phyloP scores from a whole-genome alignment of 2,797 vertebrate genomes.

The Sebastes steindachneri region DNA sequence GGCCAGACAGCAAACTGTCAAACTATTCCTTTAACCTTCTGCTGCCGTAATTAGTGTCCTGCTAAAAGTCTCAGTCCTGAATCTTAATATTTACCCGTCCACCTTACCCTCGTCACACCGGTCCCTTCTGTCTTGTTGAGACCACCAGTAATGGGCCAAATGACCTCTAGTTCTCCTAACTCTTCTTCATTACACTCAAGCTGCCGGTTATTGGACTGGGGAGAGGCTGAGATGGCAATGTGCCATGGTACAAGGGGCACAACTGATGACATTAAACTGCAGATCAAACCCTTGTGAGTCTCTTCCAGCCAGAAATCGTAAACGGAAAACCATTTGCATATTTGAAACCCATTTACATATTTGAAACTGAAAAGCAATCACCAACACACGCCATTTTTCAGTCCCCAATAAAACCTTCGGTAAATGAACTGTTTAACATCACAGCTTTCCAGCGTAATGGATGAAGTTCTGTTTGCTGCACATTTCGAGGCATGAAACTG shows the following conservation, averaged over 20 bases:
- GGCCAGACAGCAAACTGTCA: neutral
- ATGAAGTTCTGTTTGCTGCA: constrained; percentile 57
- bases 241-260: constrained; percentile 70
- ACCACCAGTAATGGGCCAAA: constrained; percentile 72
- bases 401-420: constrained; percentile 64
- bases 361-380: constrained; percentile 67
- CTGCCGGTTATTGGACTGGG: constrained; percentile 72
- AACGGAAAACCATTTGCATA: constrained; percentile 69
- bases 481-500: constrained; percentile 59
- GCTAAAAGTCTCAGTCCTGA: constrained; percentile 18
- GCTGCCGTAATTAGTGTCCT: constrained; percentile 21
- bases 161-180: constrained; percentile 76
- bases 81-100: constrained; percentile 51
- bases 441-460: constrained; percentile 56
- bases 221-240: constrained; percentile 64
- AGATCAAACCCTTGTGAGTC: constrained; percentile 70
- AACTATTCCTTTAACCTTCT: constrained; percentile 13
- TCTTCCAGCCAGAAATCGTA: constrained; percentile 65
- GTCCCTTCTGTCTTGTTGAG: constrained; percentile 59
- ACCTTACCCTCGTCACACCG: constrained; percentile 23
- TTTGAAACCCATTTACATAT: constrained; percentile 67
- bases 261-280: constrained; percentile 77
- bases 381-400: constrained; percentile 61
- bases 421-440: constrained; percentile 70
- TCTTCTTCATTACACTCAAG: constrained; percentile 75